Conservation (phyloP, 2,797 vertebrate species). For the Mormyrus hasselquistii region DNA sequence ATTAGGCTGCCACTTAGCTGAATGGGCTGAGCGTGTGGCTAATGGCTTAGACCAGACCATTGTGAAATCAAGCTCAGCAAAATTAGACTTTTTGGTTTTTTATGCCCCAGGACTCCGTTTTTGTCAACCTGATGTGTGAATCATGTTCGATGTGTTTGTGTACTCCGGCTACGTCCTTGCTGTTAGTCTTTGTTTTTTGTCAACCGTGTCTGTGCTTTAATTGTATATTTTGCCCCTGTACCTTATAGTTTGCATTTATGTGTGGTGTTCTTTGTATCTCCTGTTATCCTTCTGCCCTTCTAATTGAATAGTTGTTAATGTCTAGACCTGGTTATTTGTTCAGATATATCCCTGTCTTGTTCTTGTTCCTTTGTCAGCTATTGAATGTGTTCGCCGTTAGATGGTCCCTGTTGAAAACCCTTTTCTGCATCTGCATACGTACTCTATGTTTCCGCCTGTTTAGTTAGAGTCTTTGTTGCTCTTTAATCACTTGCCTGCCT, state of each 20-base stretch:
- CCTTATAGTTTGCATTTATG: neutral
- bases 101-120: neutral
- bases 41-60: neutral
- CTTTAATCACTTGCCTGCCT: neutral
- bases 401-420: neutral
- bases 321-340: neutral
- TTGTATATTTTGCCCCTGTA: neutral
- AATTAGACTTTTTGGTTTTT: neutral
- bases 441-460: neutral
- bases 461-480: neutral
- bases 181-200: neutral
- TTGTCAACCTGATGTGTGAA: neutral
- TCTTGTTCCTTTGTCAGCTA: neutral
- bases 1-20: neutral
- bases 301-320: neutral
- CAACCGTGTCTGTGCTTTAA: neutral
- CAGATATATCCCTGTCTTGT: neutral
- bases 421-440: neutral
- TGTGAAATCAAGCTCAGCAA: neutral
- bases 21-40: neutral
- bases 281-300: neutral
- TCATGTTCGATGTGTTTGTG: neutral
- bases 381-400: neutral
- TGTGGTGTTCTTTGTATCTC: neutral
- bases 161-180: neutral